Evolutionary conservation across 1,140 invertebrate species (phyloP).

Genomic region (Trichonephila inaurata): DNA sequence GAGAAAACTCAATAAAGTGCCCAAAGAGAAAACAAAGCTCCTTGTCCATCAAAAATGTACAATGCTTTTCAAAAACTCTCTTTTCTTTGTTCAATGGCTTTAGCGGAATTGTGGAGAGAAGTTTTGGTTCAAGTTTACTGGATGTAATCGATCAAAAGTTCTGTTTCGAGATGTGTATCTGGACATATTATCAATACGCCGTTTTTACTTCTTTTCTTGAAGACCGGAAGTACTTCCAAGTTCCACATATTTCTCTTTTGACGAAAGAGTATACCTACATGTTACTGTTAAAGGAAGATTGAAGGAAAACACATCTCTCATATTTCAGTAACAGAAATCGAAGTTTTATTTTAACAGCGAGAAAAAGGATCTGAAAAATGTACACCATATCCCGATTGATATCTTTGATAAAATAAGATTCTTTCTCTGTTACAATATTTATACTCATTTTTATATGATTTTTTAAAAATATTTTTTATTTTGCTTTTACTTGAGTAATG

Average conservation of each 20-base stretch:
- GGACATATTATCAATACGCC: neutral
- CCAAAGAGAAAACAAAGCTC: neutral
- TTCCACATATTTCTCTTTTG: neutral
- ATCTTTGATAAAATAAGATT: too few species aligned
- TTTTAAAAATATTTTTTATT: too few species aligned
- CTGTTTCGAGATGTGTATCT: neutral
- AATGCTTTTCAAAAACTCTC: neutral
- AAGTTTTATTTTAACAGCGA: neutral
- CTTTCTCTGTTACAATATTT: too few species aligned
- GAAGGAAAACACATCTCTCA: neutral
- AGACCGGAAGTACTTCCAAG: neutral
- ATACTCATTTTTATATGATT: too few species aligned
- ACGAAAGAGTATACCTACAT: neutral
- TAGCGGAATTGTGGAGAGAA: neutral
- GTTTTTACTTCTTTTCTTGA: neutral
- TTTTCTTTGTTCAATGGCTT: neutral
- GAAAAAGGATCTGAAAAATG: neutral
- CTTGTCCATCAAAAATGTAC: neutral
- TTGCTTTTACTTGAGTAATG: too few species aligned
- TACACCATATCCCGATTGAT: too few species aligned
- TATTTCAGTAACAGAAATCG: constrained; percentile 18
- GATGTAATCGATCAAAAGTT: neutral
- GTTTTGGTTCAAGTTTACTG: neutral
- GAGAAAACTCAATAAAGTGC: neutral
- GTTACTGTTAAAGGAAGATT: neutral